Percentiles rank a stretch among this genome's conserved stretches.
phyloP scores from a whole-genome alignment of 2,113 vertebrate species.

The Pelobates fuscus region DNA sequence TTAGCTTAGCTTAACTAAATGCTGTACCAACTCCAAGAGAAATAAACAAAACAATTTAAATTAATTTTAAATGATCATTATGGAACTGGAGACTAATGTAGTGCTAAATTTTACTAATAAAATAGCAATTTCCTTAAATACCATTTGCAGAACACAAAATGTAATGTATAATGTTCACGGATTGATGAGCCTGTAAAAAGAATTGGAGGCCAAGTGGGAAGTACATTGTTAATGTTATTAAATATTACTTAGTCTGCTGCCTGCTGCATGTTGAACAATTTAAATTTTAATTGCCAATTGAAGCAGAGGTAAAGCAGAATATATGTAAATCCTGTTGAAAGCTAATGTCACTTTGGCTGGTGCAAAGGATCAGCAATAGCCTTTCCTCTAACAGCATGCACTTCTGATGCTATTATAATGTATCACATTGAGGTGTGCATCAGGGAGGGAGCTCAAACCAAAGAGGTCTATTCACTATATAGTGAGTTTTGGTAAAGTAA shows the following conservation, averaged over 20 bases:
- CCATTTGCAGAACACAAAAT: slow-evolving; percentile 47
- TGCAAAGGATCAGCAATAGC: slow-evolving; percentile 69
- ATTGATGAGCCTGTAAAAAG: slow-evolving; percentile 61
- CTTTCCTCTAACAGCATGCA: slow-evolving; percentile 75
- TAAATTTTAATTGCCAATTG: slow-evolving; percentile 76
- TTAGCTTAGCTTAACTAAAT: no score
- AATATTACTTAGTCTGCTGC: slow-evolving; percentile 70
- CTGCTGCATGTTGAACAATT: slow-evolving; percentile 71
- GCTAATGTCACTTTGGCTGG: slow-evolving; percentile 79
- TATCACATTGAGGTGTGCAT: slow-evolving; percentile 55
- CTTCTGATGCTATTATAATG: slow-evolving; percentile 75
- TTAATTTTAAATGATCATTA: slow-evolving; percentile 38
- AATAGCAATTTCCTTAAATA: slow-evolving; percentile 48
- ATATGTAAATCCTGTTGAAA: slow-evolving; percentile 85
- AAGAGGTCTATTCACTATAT: no score
- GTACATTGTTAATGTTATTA: slow-evolving; percentile 72
- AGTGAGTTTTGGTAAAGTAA: no score
- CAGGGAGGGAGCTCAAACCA: no score
- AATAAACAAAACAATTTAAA: slow-evolving; percentile 31
- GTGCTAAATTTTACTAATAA: slow-evolving; percentile 47
- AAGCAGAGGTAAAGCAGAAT: slow-evolving; percentile 68
- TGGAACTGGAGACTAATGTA: slow-evolving; percentile 27
- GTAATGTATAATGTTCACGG: slow-evolving; percentile 32
- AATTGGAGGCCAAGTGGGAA: slow-evolving; percentile 58
- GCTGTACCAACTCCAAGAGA: not conserved